Conservation (phyloP, 1,140 invertebrate genomes). For the Harpegnathos saltator region DNA sequence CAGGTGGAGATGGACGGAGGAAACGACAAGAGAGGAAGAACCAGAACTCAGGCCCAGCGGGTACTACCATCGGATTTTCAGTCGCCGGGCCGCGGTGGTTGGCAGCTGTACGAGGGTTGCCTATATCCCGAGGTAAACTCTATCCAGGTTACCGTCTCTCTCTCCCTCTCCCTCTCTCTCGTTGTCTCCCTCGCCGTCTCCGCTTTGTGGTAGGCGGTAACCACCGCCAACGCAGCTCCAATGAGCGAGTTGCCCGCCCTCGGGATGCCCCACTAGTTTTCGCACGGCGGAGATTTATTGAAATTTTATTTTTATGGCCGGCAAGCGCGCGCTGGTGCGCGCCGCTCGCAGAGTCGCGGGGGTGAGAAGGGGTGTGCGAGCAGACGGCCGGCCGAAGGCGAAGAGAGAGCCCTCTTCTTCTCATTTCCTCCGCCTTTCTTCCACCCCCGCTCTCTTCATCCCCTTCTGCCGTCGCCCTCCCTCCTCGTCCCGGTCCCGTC, state of each 20-base stretch:
- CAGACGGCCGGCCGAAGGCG: conserved; percentile 64
- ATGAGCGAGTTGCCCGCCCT: conserved; percentile 82
- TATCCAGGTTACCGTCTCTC: conserved; percentile 72
- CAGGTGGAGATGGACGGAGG: background rate
- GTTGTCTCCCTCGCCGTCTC: conserved; percentile 69
- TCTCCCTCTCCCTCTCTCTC: too few species aligned
- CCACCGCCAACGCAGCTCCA: conserved; percentile 77
- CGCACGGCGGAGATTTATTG: conserved; percentile 84
- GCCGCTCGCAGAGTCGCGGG: conserved; percentile 44
- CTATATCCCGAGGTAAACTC: conserved; percentile 76
- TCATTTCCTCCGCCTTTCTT: conserved; percentile 68
- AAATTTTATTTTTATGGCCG: conserved; percentile 87
- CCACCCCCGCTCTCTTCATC: background rate
- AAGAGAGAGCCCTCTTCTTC: conserved; percentile 73
- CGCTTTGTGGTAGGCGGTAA: conserved; percentile 82
- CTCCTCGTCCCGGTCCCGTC: conserved; percentile 5
- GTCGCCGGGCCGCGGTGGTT: conserved; percentile 54
- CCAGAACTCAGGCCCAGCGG: conserved; percentile 32
- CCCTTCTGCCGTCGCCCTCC: conserved; percentile 15
- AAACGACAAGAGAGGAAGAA: background rate
- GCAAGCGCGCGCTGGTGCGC: conserved; percentile 73
- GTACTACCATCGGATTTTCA: conserved; percentile 53
- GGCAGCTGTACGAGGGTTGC: conserved; percentile 68
- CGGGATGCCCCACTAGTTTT: conserved; percentile 80
- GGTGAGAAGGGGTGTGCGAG: conserved; percentile 68